Conservation (phyloP, 1,140 invertebrate species). For the honey bee (Apis mellifera) region Amel_HAv3.1 CM009942.2:7067001-7067500, state of each 20-base stretch:
- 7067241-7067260: not conserved
- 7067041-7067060: conserved; percentile 74
- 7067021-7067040: conserved; percentile 73
- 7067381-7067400: not conserved
- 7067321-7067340: too few relatives aligned
- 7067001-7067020: conserved; percentile 79
- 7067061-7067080: conserved; percentile 67
- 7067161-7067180: not conserved
- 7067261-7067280: too few relatives aligned
- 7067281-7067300: too few relatives aligned
- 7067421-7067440: not conserved
- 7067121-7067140: not conserved
- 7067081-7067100: conserved; percentile 46
- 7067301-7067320: too few relatives aligned
- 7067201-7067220: not conserved
- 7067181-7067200: not conserved
- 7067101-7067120: conserved; percentile 63
- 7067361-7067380: too few relatives aligned
- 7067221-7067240: not conserved
- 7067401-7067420: conserved; percentile 4
- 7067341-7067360: not conserved
- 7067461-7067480: not conserved
- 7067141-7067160: not conserved
- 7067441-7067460: not conserved
- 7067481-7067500: not conserved